Conservation (phyloP, 2,888 invertebrate species). For the Rhyacophila evoluta region DNA sequence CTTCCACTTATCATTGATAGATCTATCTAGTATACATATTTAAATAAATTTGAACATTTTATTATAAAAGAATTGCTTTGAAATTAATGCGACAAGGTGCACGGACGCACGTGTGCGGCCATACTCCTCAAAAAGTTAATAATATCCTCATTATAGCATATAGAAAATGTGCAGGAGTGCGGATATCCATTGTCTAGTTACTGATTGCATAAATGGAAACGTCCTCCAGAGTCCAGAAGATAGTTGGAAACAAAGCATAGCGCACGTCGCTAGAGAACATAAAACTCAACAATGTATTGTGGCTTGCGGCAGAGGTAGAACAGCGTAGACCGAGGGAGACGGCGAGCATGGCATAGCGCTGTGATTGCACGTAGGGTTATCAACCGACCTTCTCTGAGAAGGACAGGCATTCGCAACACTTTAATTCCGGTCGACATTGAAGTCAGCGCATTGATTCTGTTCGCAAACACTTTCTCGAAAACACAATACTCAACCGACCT, state of each 20-base stretch:
- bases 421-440: not conserved
- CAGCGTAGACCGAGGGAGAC: not conserved
- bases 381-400: constrained; percentile 16
- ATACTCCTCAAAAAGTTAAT: too few relatives aligned
- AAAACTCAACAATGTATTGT: not conserved
- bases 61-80: too few relatives aligned
- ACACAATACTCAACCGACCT: not conserved
- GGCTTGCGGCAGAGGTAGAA: not conserved
- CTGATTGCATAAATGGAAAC: too few relatives aligned
- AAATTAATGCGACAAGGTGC: too few relatives aligned
- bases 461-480: not conserved
- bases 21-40: too few relatives aligned
- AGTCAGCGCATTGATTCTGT: not conserved
- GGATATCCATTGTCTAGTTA: too few relatives aligned
- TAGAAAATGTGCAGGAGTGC: too few relatives aligned
- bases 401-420: not conserved
- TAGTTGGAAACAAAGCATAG: not conserved
- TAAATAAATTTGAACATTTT: too few relatives aligned
- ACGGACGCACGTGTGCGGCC: too few relatives aligned
- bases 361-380: constrained; percentile 1
- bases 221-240: too few relatives aligned
- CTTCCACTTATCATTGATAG: too few relatives aligned
- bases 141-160: too few relatives aligned
- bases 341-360: not conserved
- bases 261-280: not conserved